Conservation (phyloP, 2,113 vertebrate species). For the Columba livia region DNA sequence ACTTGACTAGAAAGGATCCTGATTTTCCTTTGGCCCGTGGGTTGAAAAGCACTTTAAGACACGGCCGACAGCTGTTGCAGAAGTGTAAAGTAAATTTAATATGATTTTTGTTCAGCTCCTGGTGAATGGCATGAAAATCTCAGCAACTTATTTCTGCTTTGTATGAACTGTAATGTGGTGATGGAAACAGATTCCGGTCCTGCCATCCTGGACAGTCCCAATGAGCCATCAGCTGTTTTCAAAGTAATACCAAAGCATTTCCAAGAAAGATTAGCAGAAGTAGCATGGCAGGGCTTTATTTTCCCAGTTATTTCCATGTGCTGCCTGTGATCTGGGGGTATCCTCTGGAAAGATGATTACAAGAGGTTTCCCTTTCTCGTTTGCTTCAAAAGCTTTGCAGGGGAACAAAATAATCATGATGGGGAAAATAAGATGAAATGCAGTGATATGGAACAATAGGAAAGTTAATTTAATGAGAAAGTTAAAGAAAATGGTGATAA, state of each 20-base stretch:
- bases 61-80: not conserved
- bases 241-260: not conserved
- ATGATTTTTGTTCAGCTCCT: slow-evolving; percentile 22
- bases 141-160: not conserved
- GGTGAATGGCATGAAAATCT: not conserved
- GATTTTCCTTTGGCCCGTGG: not conserved
- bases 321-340: not conserved
- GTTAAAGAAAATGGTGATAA: not conserved
- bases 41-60: slow-evolving; percentile 2
- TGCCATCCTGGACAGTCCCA: not conserved
- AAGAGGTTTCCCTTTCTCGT: not conserved
- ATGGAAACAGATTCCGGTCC: not conserved
- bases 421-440: not conserved
- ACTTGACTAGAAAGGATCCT: not conserved
- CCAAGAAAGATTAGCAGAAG: not conserved
- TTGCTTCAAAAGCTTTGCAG: slow-evolving; percentile 25
- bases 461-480: not conserved
- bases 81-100: not conserved
- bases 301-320: not conserved
- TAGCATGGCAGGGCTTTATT: not conserved
- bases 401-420: not conserved
- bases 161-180: not conserved
- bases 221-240: not conserved
- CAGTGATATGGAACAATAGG: not conserved
- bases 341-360: slow-evolving; percentile 16